Evolutionary conservation across 1,140 invertebrate species (phyloP).

Genomic region (Dermatophagoides farinae): DNA sequence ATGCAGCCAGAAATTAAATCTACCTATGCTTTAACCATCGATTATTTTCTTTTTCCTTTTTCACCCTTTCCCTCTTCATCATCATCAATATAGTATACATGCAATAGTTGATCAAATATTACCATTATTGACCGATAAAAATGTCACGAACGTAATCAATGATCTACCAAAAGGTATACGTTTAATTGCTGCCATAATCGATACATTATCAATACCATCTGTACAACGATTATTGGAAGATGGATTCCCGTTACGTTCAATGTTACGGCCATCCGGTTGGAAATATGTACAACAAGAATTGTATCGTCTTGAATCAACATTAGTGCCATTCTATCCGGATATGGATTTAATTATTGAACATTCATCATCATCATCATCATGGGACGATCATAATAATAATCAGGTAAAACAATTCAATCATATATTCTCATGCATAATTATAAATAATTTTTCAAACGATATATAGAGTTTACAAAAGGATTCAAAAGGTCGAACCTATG

Average conservation of each 20-base stretch:
- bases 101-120: constrained; percentile 17
- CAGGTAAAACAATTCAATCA: neutral
- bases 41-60: neutral
- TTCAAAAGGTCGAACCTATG: neutral
- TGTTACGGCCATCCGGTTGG: neutral
- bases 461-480: neutral
- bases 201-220: constrained; percentile 16
- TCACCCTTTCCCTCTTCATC: neutral
- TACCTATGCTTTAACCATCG: too few species aligned
- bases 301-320: neutral
- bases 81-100: constrained; percentile 16
- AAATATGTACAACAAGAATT: neutral
- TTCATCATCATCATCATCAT: neutral
- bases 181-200: constrained; percentile 17
- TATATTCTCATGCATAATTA: too few species aligned
- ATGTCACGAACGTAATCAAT: constrained; percentile 17
- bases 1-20: too few species aligned
- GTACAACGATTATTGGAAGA: constrained; percentile 15
- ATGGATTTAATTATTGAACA: neutral
- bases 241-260: neutral
- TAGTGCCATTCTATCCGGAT: neutral
- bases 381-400: neutral
- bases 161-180: constrained; percentile 19
- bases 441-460: neutral
- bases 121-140: constrained; percentile 17